A percentile compares a stretch with the other conserved stretches of the same genome.
These are phyloP conservation scores for Dromaius novaehollandiae DNA, from an alignment of 2,113 vertebrate genomes.

Conservation along the genomic window DNA sequence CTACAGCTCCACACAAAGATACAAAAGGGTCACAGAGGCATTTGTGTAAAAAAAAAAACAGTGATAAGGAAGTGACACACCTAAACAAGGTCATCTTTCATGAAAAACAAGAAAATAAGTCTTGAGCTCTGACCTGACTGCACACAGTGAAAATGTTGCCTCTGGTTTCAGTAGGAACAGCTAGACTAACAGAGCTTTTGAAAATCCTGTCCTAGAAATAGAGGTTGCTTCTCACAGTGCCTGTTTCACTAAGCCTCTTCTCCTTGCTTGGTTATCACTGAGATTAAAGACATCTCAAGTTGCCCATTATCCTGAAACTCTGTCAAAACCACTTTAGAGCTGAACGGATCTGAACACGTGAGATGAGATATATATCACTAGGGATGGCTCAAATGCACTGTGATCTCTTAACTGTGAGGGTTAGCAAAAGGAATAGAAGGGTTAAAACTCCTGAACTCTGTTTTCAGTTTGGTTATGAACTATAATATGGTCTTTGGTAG, in stretches of 20 bases:
- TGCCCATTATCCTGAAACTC: background rate
- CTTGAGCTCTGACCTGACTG: background rate
- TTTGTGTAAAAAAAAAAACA: background rate
- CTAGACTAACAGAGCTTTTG: background rate
- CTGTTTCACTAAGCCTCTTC: background rate
- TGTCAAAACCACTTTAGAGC: background rate
- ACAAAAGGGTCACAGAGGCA: background rate
- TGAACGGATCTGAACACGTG: background rate
- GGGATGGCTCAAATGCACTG: background rate
- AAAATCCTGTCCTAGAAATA: background rate
- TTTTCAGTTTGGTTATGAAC: background rate
- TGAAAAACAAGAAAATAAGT: background rate
- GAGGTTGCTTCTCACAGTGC: background rate
- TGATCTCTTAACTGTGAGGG: background rate
- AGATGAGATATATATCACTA: background rate
- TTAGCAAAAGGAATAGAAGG: background rate
- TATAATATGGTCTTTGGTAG: background rate
- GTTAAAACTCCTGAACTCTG: background rate
- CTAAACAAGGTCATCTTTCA: background rate
- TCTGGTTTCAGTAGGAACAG: background rate
- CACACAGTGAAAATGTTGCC: background rate
- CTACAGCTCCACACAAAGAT: background rate
- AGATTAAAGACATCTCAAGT: background rate
- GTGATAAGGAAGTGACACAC: background rate
- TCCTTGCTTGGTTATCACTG: background rate